Evolutionary conservation across 2,113 vertebrate genomes (phyloP), one percentile per base, ranked within the genome.

Genomic region (Suricata suricatta): DNA sequence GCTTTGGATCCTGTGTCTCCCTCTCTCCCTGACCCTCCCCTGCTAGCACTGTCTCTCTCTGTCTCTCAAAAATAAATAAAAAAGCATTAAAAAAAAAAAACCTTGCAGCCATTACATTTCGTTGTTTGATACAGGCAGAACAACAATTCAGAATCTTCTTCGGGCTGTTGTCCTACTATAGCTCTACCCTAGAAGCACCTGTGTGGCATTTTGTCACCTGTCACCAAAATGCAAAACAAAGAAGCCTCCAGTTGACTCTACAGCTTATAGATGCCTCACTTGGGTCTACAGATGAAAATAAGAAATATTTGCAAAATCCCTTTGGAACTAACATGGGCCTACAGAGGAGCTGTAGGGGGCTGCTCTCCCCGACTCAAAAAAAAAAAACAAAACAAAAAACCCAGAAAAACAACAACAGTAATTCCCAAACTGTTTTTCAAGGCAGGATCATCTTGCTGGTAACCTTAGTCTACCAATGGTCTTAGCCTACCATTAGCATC

Each of bases 211-310:
- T 66, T 95, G 72, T 92, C 29, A 69, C 33, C 54, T 88, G 35
- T 90, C 64, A 83, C 13, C 68, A 88, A 94, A 88, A 94, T 38
- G 50, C 4, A 96, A 95, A 95, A 57, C 81, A 54, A 92, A 83
- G 41, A 80, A 94, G 38, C 19, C 63, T 54, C 64, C 64, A 63
- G 25, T 81, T 93, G 66, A 17, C 86, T 12, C 77, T 71, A 33
- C 21, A 52, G 66, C 11, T 88, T 72, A 33, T 27, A 93, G 44
- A 79, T 33, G 23, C 23, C 29, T 57, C 85, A 47, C 21, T 69
- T 88, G 50, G 60, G 13, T 79, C 60, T 83, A 83, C 8, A 86
- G 47, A 64, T 87, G 68, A 86, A 92, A 93, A 77, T 72, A 81
- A 80, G 41, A 9, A 84, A 21, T 33, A 90, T 35, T 29, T 84